Conservation (phyloP, 2,888 invertebrate genomes). For the Scelioninae gen. 1 region DNA sequence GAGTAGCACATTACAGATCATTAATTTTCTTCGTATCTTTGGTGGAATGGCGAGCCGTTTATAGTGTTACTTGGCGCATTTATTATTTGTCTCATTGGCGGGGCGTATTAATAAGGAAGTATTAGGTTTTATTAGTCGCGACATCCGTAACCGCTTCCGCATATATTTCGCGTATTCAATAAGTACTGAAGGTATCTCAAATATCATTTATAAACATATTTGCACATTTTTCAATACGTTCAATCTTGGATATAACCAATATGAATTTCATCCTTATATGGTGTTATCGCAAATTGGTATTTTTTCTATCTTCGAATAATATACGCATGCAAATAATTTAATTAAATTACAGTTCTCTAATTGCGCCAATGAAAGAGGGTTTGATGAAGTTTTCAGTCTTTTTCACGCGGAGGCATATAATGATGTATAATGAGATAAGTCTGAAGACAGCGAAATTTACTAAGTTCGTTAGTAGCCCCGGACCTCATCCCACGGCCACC, state of each 20-base stretch:
- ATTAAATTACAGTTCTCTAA: too few species aligned
- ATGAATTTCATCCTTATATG: background rate
- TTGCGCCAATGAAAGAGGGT: too few species aligned
- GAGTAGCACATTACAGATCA: conserved; percentile 46
- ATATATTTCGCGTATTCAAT: too few species aligned
- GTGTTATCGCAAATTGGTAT: background rate
- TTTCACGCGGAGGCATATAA: conserved; percentile 6
- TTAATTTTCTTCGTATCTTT: conserved; percentile 50
- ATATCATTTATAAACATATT: conserved; percentile 21
- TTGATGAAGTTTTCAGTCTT: conserved; percentile 24
- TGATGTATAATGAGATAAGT: conserved; percentile 28
- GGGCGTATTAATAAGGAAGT: conserved; percentile 50
- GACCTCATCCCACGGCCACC: conserved; percentile 71
- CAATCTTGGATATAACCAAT: background rate
- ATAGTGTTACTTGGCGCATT: conserved; percentile 40
- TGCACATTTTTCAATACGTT: background rate
- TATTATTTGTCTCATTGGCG: conserved; percentile 55
- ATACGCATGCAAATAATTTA: too few species aligned
- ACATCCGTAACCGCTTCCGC: conserved; percentile 58
- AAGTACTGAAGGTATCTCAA: too few species aligned
- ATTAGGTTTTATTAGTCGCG: conserved; percentile 51
- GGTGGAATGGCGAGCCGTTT: conserved; percentile 44
- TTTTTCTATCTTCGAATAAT: background rate
- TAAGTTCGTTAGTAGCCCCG: conserved; percentile 70
- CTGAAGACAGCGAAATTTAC: conserved; percentile 73